A percentile compares a stretch with the other conserved stretches of the same genome.
Evolutionary conservation across 2,113 vertebrate genomes (phyloP).

Genomic region (Epinephelus lanceolatus): DNA sequence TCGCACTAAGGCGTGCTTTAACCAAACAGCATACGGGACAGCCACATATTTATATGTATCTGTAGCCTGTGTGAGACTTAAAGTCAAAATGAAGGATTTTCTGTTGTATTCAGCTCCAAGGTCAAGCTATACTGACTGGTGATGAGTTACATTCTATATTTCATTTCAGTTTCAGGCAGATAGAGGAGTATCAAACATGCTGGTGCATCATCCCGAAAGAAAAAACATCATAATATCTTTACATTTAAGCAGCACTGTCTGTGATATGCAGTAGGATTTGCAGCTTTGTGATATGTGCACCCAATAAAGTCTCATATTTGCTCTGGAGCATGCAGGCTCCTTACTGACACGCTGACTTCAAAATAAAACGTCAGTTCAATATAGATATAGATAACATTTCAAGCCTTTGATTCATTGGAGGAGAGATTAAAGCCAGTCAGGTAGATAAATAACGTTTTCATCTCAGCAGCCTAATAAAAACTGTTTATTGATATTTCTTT

Average conservation of each 20-base stretch:
- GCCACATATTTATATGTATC: slow-evolving; percentile 28
- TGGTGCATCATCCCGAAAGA: slow-evolving; percentile 7
- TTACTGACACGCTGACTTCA: background rate
- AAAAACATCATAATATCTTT: background rate
- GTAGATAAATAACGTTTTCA: background rate
- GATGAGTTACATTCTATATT: slow-evolving; percentile 31
- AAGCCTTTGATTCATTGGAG: background rate
- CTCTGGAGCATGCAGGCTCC: background rate
- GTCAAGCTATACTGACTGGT: slow-evolving; percentile 53
- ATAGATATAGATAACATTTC: background rate
- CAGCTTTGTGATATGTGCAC: background rate
- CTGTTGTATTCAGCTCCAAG: slow-evolving; percentile 64
- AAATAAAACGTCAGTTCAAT: slow-evolving; percentile 6
- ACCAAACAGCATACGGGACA: slow-evolving; percentile 34
- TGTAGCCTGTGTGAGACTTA: slow-evolving; percentile 4
- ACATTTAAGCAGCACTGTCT: slow-evolving; percentile 6
- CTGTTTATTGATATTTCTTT: background rate
- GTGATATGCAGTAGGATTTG: slow-evolving; percentile 7
- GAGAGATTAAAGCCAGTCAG: background rate
- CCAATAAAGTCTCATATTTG: background rate
- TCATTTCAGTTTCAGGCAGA: slow-evolving; percentile 32
- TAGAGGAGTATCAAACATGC: slow-evolving; percentile 23
- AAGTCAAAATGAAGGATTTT: slow-evolving; percentile 9
- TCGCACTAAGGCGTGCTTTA: slow-evolving; percentile 35
- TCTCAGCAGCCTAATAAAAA: background rate